Percentiles rank a stretch among this genome's conserved stretches.
These are phyloP conservation scores for Amaurobius ferox DNA, from an alignment of 2,888 invertebrate species.

Conservation along the genomic window DNA sequence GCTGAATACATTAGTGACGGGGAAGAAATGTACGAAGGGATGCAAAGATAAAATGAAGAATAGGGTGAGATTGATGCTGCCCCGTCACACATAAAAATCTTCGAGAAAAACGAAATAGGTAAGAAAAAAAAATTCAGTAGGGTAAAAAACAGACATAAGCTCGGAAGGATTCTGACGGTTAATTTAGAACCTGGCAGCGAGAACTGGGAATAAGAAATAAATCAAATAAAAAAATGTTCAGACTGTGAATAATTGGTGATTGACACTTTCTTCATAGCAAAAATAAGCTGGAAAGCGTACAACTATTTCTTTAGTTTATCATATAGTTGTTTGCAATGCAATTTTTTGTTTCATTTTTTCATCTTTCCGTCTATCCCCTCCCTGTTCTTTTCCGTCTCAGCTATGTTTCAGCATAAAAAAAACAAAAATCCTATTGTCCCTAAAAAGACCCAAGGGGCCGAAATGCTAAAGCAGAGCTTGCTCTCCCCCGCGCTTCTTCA, in stretches of 20 bases:
- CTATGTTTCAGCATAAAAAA: constrained; percentile 24
- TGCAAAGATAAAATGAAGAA: constrained; percentile 52
- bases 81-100: constrained; percentile 6
- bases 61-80: constrained; percentile 21
- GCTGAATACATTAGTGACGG: constrained; percentile 67
- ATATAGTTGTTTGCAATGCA: constrained; percentile 18
- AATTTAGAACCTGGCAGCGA: constrained; percentile 61
- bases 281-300: constrained; percentile 48
- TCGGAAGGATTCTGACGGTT: constrained; percentile 49
- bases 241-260: constrained; percentile 60
- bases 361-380: constrained; percentile 34
- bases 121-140: constrained; percentile 30
- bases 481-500: constrained; percentile 28
- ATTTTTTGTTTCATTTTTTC: constrained; percentile 43
- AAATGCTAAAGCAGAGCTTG: constrained; percentile 38
- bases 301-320: constrained; percentile 23
- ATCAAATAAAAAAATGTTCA: background rate
- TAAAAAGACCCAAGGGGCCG: constrained; percentile 59
- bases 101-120: constrained; percentile 33
- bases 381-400: constrained; percentile 14
- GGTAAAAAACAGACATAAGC: constrained; percentile 20
- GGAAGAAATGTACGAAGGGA: constrained; percentile 33
- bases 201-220: constrained; percentile 30
- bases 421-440: constrained; percentile 51
- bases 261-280: constrained; percentile 44